Evolutionary conservation across 2,113 vertebrate genomes (phyloP), one percentile per base, ranked within the genome.

Genomic region (Labrus mixtus): DNA sequence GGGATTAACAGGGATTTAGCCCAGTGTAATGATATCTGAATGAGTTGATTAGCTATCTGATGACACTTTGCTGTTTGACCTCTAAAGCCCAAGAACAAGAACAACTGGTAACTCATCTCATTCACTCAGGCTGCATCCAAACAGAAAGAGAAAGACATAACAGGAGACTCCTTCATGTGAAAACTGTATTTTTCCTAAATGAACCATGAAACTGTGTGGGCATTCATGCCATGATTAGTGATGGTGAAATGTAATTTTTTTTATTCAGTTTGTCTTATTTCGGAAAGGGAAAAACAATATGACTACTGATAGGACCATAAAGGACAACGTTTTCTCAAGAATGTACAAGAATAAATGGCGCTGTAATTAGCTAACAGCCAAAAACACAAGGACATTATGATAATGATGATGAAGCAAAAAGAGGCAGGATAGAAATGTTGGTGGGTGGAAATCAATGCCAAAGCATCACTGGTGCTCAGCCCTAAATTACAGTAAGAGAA

Each of bases 1-100:
- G 73, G 91, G 90, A 91, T 93, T 93, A 93, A 90, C 87, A 78
- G 87, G 90, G 91, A 88, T 93, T 93, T 90, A 90, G 85, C 91
- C 76, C 69, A 73, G 87, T 90, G 90, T 90, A 92, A 92, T 91
- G 91, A 91, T 88, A 91, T 90, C 86, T 87, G 87, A 90, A 92
- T 70, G 85, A 91, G 83, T 88, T 93, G 89, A 92, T 93, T 90
- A 90, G 86, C 90, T 89, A 90, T 90, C 91, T 90, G 89, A 91
- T 90, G 89, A 86, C 89, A 90, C 80, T 70, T 79, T 73, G 74
- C 79, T 43, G 70, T 88, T 86, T 92, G 90, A 92, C 92, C 92
- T 92, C 90, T 56, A 85, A 83, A 84, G 86, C 69, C 84, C 81
- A 86, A 91, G 71, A 82, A 86, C 81, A 86, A 91, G 71, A 82